phyloP scores from a whole-genome alignment of 2,888 invertebrate genomes.

The Ophion obscuratus region DNA sequence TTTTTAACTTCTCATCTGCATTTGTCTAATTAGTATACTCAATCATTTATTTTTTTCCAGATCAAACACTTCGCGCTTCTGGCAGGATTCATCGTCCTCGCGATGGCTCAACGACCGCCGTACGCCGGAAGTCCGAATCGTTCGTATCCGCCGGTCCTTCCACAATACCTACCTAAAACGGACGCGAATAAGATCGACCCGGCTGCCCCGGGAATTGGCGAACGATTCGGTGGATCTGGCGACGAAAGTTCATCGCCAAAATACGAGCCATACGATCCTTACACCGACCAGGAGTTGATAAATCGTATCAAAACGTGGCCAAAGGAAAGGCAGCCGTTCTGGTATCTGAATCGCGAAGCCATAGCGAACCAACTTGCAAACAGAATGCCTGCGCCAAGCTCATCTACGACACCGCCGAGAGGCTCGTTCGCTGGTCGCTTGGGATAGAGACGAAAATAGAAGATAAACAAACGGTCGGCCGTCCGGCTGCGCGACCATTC shows the following conservation, averaged over 20 bases:
- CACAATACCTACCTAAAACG: constrained; percentile 72
- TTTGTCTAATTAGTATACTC: background rate
- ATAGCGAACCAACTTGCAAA: constrained; percentile 86
- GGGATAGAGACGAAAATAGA: background rate
- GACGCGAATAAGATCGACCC: constrained; percentile 77
- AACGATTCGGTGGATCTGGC: constrained; percentile 85
- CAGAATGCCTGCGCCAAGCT: constrained; percentile 18
- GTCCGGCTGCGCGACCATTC: background rate
- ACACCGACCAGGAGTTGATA: constrained; percentile 87
- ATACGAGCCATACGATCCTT: constrained; percentile 88
- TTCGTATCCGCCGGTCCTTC: constrained; percentile 85
- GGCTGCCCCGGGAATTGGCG: constrained; percentile 78
- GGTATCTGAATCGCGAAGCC: constrained; percentile 89
- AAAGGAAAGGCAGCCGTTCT: constrained; percentile 89
- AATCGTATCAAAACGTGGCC: constrained; percentile 88
- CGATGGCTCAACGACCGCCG: constrained; percentile 87
- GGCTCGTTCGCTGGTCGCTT: background rate
- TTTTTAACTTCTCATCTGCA: no score
- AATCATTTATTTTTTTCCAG: constrained; percentile 63
- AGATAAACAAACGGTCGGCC: background rate
- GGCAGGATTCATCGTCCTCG: constrained; percentile 75
- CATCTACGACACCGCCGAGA: background rate
- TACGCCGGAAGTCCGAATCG: constrained; percentile 88
- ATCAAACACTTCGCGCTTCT: constrained; percentile 76
- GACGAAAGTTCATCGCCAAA: constrained; percentile 75